Conservation (phyloP, 1,140 invertebrate genomes). For the Charaxes varanes region DNA sequence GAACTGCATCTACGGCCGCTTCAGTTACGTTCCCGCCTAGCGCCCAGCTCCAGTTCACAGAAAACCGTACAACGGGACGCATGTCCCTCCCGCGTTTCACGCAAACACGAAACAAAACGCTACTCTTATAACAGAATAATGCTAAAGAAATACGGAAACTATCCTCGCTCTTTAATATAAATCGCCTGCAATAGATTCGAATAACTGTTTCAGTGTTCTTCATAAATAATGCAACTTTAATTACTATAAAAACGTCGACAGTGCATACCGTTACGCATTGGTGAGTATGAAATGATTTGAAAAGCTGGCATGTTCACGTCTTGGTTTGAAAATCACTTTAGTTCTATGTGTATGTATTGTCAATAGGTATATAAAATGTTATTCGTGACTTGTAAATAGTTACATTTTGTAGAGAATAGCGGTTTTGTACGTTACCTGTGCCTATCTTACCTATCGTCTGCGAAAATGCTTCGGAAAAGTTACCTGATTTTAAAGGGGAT, state of each 20-base stretch:
- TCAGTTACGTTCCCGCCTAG: slow-evolving; percentile 27
- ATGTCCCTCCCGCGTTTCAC: slow-evolving; percentile 19
- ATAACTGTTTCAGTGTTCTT: too few species aligned
- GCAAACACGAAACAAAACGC: slow-evolving; percentile 2
- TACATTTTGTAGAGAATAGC: too few species aligned
- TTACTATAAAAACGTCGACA: slow-evolving; percentile 6
- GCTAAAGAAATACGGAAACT: not conserved
- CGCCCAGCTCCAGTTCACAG: slow-evolving; percentile 28
- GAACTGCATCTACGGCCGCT: slow-evolving; percentile 44
- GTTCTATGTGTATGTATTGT: too few species aligned
- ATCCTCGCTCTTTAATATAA: too few species aligned
- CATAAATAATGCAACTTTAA: slow-evolving; percentile 4
- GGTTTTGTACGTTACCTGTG: too few species aligned
- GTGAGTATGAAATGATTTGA: slow-evolving; percentile 18
- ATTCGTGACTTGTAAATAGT: too few species aligned
- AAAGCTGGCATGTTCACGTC: slow-evolving; percentile 4
- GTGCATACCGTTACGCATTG: slow-evolving; percentile 13
- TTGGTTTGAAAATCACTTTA: too few species aligned
- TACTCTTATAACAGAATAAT: not conserved
- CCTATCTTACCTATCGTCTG: too few species aligned
- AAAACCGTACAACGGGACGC: slow-evolving; percentile 33
- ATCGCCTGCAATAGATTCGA: too few species aligned
- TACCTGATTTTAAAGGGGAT: too few species aligned
- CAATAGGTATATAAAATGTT: too few species aligned
- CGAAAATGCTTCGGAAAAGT: too few species aligned